These are phyloP conservation scores for Holothuria leucospilota DNA, from an alignment of 53 echinoderm and acorn worm genomes.

Conservation along the genomic window DNA sequence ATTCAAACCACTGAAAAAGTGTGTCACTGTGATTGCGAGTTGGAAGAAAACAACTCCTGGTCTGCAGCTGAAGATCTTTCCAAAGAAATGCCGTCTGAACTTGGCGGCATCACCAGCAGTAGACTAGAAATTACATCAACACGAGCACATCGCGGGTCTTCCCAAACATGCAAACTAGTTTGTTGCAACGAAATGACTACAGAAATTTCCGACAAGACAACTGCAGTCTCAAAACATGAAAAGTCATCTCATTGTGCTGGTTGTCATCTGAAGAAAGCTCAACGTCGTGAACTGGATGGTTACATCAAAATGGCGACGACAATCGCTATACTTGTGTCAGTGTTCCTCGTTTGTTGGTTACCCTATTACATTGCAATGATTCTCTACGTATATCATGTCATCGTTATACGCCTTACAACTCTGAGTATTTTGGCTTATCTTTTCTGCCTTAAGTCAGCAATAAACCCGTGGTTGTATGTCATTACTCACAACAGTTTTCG, in stretches of 20 bases:
- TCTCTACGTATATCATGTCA: neutral
- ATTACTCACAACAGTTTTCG: slow-evolving; percentile 20
- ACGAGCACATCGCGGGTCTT: no score
- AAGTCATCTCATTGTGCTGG: neutral
- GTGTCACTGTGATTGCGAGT: no score
- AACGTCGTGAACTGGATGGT: slow-evolving; percentile 4
- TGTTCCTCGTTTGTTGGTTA: slow-evolving; percentile 26
- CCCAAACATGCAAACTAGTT: no score
- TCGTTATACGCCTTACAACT: neutral
- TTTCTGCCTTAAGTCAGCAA: neutral
- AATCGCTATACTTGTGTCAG: neutral
- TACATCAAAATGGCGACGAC: slow-evolving; percentile 22
- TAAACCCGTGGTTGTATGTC: slow-evolving; percentile 27
- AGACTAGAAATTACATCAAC: no score
- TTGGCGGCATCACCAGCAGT: no score
- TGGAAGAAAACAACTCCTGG: no score
- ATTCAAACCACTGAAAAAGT: no score
- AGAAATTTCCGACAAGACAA: no score
- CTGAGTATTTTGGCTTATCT: neutral
- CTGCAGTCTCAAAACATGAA: no score
- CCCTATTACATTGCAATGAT: neutral
- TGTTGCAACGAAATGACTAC: no score
- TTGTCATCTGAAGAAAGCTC: neutral
- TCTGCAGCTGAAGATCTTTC: no score
- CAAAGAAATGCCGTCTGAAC: no score